Conservation (phyloP, 2,113 vertebrate genomes). For the Oreotragus oreotragus region DNA sequence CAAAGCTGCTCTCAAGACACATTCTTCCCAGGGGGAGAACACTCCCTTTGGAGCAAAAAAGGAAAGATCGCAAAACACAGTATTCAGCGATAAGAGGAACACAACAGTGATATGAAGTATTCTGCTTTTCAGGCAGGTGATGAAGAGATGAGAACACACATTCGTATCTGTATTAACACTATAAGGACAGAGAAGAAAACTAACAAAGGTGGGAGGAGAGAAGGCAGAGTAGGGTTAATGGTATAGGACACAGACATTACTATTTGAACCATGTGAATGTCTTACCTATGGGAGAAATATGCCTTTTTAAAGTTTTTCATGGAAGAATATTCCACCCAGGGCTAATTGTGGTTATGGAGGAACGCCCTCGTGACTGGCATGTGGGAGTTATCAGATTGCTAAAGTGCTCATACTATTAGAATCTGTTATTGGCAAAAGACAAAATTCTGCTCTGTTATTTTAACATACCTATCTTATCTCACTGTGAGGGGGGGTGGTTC, state of each 20-base stretch:
- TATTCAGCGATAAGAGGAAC: not conserved
- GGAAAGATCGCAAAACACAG: not conserved
- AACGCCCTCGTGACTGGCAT: not conserved
- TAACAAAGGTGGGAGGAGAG: not conserved
- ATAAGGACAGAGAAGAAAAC: not conserved
- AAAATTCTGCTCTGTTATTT: not conserved
- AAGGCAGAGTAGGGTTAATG: not conserved
- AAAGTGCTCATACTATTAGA: not conserved
- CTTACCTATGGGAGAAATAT: not conserved
- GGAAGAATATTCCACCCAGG: not conserved
- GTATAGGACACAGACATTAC: not conserved
- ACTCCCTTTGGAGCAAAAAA: not conserved
- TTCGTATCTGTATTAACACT: not conserved
- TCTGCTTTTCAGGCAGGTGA: not conserved
- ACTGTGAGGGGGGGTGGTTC: rapidly evolving
- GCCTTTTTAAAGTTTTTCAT: not conserved
- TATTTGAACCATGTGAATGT: not conserved
- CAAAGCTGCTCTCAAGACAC: not conserved
- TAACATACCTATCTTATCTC: not conserved
- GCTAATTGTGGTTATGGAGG: not conserved
- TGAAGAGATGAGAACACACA: not conserved
- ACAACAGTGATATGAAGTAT: not conserved
- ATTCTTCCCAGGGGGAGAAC: not conserved
- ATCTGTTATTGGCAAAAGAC: not conserved
- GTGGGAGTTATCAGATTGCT: not conserved